Evolutionary conservation across 2,113 vertebrate species (phyloP), one percentile per base, ranked within the genome.

Genomic region (Lipotes vexillifer): DNA sequence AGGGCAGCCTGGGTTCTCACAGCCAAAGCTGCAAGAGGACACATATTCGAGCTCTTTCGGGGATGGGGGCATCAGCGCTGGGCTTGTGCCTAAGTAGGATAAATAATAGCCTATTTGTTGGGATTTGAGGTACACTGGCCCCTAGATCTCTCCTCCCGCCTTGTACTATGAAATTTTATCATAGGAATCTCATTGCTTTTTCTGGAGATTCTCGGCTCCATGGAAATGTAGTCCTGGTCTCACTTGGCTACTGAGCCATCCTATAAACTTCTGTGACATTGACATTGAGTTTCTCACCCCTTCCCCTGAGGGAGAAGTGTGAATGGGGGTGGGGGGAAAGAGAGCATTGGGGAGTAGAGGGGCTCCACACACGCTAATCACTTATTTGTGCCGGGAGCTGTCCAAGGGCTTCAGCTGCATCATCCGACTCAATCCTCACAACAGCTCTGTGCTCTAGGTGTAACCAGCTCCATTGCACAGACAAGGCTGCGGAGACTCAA

Each of bases 121-220:
- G 52, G 20, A 72, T 78, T 68, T 83, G 14, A 25, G 44, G 13
- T 41, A 83, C 29, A n/a, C 38, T 49, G 41, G 27, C 3, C 27
- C 31, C 49, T 38, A 44, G 41, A 23, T 57, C 52, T 41, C 31
- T 59, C 59, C 49, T 75, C 55, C 20, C 36, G 25, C n/a, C 31
- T 52, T 55, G 5, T 17, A 57, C 38, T 55, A 13, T 20, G n/a
- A 41, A 52, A 71, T 88, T 87, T 96, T 77, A 87, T 71, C 12
- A 5, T 41, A 36, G 31, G 36, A 88, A 68, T 61, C 46, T 78
- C 36, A 18, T 61, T 95, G 63, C 25, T 69, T 93, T 83, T 55
- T 72, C 87, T 81, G 31, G 65, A 49, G 21, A 77, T 31, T 72
- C 63, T 61, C 49, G 82, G 55, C 25, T 89, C 68, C 33, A 6